Base-by-base conservation (phyloP, 2,888 invertebrate genomes). In the Quadroppia sp. region DNA sequence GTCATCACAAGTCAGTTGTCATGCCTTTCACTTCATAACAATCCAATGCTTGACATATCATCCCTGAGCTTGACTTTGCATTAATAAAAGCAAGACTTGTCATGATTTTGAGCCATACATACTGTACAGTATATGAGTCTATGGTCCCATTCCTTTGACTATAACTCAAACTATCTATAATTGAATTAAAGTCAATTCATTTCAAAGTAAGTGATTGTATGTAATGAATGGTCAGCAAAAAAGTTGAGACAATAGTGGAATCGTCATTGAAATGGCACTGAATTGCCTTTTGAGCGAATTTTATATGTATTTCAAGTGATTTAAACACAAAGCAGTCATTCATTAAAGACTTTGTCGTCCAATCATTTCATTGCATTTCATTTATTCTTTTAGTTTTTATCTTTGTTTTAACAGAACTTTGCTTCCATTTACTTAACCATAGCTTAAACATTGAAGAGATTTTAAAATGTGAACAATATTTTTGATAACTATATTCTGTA, bases 21-120 rank as follows among this genome's bases (percentile, higher is more conserved):
- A 59, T 59, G 59, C 30, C 53, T 20, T 71, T 70, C 67, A 32
- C 40, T 45, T 69, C 64, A 23, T 30, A 28, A 15, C 59, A 30
- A 59, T 59, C 30, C 15, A 59, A 30, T 25, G 30, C 59, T 59
- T 20, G 17, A 23, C 28, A 30, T 11, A 17, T 59, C 59, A 4
- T 59, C 59, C 30, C 28, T 25, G 20, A 20, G 53, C 20, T 28
- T n/a, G 15, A 15, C 71, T 50, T 61, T 7, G 9, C 23, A 11
- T 11, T 59, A 53, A 40, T 42, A 32, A 28, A 25, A 7, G 50
- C 23, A 50, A 25, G 53, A 53, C 23, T 11, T 3, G 53, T 15
- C 53, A 20, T 53, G 7, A 53, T 20, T 2, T 9, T 3, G 23
- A 30, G 6, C 59, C n/a, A 17, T 30, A 59, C 30, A 17, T 30